A percentile compares a stretch with the other conserved stretches of the same genome.
Conservation (phyloP, 1,140 invertebrate species). For the Tetragnatha versicolor region DNA sequence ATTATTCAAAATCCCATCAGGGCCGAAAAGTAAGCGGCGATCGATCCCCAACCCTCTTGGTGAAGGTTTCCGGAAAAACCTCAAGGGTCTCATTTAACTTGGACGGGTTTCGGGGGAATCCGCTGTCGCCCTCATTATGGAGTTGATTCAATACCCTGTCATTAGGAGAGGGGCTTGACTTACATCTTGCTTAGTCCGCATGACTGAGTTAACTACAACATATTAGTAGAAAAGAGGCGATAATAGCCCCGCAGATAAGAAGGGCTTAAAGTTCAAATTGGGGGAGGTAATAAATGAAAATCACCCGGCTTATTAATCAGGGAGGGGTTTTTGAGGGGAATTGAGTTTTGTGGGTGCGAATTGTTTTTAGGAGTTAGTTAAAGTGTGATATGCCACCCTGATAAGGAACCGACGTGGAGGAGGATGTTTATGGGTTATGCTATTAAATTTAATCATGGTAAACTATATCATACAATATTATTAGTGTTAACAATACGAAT, state of each 20-base stretch:
- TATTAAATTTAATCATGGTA: no score
- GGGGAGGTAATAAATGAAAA: neutral
- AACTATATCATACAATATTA: no score
- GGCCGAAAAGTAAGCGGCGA: neutral
- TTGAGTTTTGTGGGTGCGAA: no score
- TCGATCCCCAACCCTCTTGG: no score
- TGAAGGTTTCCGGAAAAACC: no score
- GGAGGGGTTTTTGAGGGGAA: no score
- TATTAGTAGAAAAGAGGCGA: neutral
- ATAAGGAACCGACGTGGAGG: no score
- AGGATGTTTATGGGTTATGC: no score
- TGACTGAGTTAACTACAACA: conserved; percentile 1
- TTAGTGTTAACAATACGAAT: no score
- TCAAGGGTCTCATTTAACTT: conserved; percentile 4
- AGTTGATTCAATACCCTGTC: conserved; percentile 45
- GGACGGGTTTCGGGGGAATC: neutral
- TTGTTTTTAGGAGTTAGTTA: no score
- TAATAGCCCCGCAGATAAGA: conserved; percentile 8
- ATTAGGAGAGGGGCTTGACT: conserved; percentile 9
- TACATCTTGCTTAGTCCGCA: conserved; percentile 35
- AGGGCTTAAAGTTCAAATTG: conserved; percentile 28
- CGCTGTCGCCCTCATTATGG: conserved; percentile 27
- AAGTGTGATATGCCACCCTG: no score
- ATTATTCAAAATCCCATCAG: no score
- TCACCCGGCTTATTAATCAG: neutral